Percentiles rank a stretch among this genome's conserved stretches.
These are phyloP conservation scores for Falco concolor DNA, from an alignment of 2,797 vertebrate genomes.

Conservation along the genomic window DNA sequence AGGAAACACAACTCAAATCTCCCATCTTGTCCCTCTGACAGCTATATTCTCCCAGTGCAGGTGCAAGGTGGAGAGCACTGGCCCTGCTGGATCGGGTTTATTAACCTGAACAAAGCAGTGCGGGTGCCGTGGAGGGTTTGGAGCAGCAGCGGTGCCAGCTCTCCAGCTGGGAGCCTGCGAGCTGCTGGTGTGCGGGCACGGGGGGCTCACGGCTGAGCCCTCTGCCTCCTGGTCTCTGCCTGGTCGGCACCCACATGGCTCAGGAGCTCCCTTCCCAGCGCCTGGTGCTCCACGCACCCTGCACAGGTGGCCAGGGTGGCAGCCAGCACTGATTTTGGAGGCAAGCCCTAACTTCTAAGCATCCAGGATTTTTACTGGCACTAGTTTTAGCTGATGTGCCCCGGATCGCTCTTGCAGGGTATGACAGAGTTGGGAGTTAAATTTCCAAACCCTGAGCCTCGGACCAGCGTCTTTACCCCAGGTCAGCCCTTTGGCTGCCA, in stretches of 20 bases:
- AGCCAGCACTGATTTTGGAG: background rate
- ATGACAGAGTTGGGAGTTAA: background rate
- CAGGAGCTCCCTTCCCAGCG: background rate
- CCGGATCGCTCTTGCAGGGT: background rate
- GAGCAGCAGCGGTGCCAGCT: fast-evolving
- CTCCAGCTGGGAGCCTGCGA: background rate
- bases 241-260: background rate
- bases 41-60: fast-evolving
- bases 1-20: background rate
- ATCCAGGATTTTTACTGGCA: background rate
- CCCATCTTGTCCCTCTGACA: background rate
- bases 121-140: background rate
- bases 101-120: background rate
- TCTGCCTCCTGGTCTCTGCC: fast-evolving
- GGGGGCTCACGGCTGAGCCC: background rate
- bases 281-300: background rate
- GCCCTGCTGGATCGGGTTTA: background rate
- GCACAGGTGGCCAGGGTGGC: background rate
- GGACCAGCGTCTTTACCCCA: background rate
- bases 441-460: background rate
- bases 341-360: background rate
- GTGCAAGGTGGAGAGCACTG: background rate
- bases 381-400: background rate
- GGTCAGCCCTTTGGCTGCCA: no score
- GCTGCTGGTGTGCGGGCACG: background rate